Base-by-base conservation (phyloP, 2,797 vertebrate species). In the Microctenopoma steveboyesi region DNA sequence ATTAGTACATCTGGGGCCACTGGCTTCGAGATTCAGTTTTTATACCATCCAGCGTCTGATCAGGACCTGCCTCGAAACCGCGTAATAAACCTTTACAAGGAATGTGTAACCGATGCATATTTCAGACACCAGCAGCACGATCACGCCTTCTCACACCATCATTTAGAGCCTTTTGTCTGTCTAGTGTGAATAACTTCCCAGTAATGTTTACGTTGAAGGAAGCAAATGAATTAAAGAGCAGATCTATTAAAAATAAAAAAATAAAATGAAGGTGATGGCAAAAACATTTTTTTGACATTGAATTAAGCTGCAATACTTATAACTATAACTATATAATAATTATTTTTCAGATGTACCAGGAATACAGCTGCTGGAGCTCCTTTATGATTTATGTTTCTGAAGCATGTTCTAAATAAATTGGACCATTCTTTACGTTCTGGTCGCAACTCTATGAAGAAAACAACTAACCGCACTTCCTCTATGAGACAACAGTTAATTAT, bases 381-480 rank as follows among this genome's bases (percentile, higher is more conserved):
- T 39, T 63, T 13, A 2, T 58, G 61, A 74, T 76, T 72, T 33
- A 55, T 47, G 14, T 53, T 45, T 74, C 40, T 57, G 43, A 55
- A 69, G 55, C 57, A 50, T 33, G 42, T 69, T 51, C 53, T 40
- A 45, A 48, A 72, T 65, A 56, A 80, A 74, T 82, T 61, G 40
- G 35, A 51, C 46, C 39, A 59, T 82, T 72, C 52, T 69, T 77
- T 12, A 42, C 43, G 66, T 69, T 60, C 50, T 73, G 57, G 66
- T 74, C 65, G 33, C 54, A 57, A 7, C 57, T 63, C 57, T 39
- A 33, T 28, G 78, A 84, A 65, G 73, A 89, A 88, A 88, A 87
- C 86, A 89, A 81, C 82, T 81, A 42, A 88, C 89, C 88, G 9
- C 85, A 83, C 57, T 75, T 76, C 69, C 79, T 76, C 76, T n/a